Percentiles rank a stretch among this genome's conserved stretches.
phyloP scores from a whole-genome alignment of 2,113 vertebrate genomes.

The Etia nguti region DNA sequence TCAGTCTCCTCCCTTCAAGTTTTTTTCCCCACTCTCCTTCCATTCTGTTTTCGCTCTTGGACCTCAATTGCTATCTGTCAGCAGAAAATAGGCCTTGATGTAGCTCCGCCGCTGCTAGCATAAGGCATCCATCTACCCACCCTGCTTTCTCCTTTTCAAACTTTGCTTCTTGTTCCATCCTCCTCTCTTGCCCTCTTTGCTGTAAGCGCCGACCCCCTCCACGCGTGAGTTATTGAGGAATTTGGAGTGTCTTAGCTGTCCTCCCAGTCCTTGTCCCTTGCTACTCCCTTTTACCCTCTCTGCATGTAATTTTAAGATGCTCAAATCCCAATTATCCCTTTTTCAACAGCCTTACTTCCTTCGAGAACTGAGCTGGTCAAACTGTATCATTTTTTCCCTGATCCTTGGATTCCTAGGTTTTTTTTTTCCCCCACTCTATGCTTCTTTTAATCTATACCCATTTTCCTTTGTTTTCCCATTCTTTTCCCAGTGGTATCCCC shows the following conservation, averaged over 20 bases:
- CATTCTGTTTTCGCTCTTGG: constrained; percentile 21
- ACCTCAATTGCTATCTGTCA: constrained; percentile 43
- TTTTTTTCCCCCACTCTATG: not conserved
- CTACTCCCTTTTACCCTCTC: not conserved
- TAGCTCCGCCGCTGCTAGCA: not conserved
- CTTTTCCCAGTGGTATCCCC: not conserved
- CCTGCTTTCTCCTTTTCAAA: not conserved
- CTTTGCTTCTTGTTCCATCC: not conserved
- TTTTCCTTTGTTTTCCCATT: not conserved
- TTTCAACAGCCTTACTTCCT: not conserved
- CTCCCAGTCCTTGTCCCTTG: not conserved
- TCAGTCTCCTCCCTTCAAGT: not conserved
- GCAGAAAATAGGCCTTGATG: constrained; percentile 26
- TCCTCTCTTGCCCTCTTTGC: not conserved
- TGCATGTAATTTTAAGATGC: not conserved
- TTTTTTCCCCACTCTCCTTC: not conserved
- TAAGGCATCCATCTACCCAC: not conserved
- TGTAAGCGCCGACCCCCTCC: constrained; percentile 21
- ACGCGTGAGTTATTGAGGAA: constrained; percentile 19
- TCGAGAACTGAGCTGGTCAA: not conserved
- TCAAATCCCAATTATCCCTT: not conserved
- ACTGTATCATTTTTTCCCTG: not conserved
- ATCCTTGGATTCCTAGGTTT: not conserved
- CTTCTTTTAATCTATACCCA: not conserved
- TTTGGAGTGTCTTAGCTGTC: not conserved